Base-by-base conservation (phyloP, 2,113 vertebrate species). In the Brienomyrus longianalis region DNA sequence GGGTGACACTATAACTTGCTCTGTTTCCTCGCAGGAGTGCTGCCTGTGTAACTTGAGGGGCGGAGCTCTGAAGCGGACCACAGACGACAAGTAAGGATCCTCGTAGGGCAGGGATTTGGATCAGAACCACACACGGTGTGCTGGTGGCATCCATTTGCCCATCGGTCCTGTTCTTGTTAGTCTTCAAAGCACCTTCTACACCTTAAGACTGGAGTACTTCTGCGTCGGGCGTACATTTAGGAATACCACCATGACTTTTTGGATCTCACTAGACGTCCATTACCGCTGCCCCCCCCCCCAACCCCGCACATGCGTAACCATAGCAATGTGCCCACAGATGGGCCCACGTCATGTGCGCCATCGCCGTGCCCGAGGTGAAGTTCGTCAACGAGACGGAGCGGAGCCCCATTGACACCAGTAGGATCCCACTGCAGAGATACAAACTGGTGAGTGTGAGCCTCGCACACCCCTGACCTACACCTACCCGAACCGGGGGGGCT, bases 41-140 rank as follows among this genome's bases (percentile, higher is more conserved):
- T 98, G 97, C 95, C 97, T 99, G 17, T 99, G 98, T 95, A 99
- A 97, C 95, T 96, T 99, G 93, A 96, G 98, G 96, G 98, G 98
- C 62, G 98, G 98, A 88, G 98, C 98, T 19, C 96, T 99, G 90
- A 99, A 99, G 94, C 95, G 96, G 95, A 99, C 98, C 83, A 97
- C 96, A 89, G 97, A 98, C 84, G 94, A 97, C 92, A 98, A 96
- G 98, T 98, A 96, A 97, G 96, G 85, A 6, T 51, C 51, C 39
- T 27, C 70, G 15, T 15, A 2, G 86, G 2, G 52, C 48, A 4
- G 51, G 13, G 47, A 1, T 90, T 56, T 23, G 77, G 35, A 83
- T 19, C 17, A 23, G 31, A 23, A 6, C 43, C 39, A 2, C 1
- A 17, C 19, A 5, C 15, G 19, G 39, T 83, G 35, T 27, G 39